Evolutionary conservation across 2,113 vertebrate species (phyloP), one percentile per base, ranked within the genome.

Genomic region (Phyllostomus discolor): DNA sequence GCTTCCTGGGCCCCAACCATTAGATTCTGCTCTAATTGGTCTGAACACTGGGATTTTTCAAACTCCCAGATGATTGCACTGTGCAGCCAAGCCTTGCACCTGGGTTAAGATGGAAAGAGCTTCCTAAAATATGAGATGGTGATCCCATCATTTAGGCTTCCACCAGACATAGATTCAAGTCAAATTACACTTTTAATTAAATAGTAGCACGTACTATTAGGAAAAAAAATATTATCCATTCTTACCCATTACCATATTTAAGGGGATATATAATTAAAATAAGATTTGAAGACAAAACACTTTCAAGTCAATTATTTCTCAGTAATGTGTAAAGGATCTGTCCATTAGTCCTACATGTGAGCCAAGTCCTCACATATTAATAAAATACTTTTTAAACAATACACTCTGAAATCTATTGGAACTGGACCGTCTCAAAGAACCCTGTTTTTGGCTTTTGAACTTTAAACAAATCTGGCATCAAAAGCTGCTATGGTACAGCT

Each of bases 181-280:
- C 48, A 86, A 70, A 88, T 54, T 69, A 62, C 64, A 57, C 24
- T 76, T 89, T 78, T 76, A 76, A 91, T 82, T 50, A 57, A 88
- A 72, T 86, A 80, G 76, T 33, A 91, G 26, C 15, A 22, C 35
- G 73, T 24, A 82, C 2, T 57, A 26, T 83, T 67, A 54, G 38
- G 17, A 7, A 93, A 90, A 70, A 95, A 85, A 59, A 75, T 90
- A 84, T 46, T n/a, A 80, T 4, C n/a, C 48, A 85, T 22, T 48
- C 14, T n/a, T 82, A 43, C 5, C 43, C 24, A 48, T 92, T 43
- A 91, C 41, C 48, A 15, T 54, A 78, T 84, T 33, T 86, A 96
- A 95, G 33, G 41, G 41, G 28, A 31, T 76, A 22, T 57, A 59
- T 50, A 88, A 91, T 95, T 90, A 95, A 81, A 89, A 69, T 28